Percentiles rank a stretch among this genome's conserved stretches.
Conservation (phyloP, 2,888 invertebrate genomes). For the Molanna angustata region DNA sequence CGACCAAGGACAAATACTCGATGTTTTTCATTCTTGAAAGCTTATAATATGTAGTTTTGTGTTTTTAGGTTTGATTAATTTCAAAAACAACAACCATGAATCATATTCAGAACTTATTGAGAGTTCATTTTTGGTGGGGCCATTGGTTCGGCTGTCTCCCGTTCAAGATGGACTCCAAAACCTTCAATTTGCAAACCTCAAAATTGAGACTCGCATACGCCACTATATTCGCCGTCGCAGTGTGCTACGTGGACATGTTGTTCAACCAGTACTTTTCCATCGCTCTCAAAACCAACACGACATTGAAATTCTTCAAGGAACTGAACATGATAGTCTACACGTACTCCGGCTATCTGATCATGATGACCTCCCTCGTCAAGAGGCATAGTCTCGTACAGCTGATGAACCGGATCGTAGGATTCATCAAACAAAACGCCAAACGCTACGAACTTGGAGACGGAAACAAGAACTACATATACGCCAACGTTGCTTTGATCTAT, state of each 20-base stretch:
- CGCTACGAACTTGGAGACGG: slow-evolving; percentile 15
- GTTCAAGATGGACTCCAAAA: slow-evolving; percentile 10
- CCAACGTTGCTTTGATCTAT: not conserved
- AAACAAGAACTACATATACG: not conserved
- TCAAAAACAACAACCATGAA: too few species aligned
- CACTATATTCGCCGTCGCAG: not conserved
- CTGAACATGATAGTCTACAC: slow-evolving; percentile 6
- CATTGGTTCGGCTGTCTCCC: slow-evolving; percentile 35
- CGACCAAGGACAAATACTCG: too few species aligned
- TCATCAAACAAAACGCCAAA: slow-evolving; percentile 8
- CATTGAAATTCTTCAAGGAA: slow-evolving; percentile 15
- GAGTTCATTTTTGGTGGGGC: slow-evolving; percentile 21
- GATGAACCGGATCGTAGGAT: not conserved
- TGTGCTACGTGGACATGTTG: not conserved
- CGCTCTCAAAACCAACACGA: not conserved
- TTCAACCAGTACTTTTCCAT: not conserved
- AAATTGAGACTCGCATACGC: not conserved
- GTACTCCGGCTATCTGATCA: slow-evolving; percentile 1
- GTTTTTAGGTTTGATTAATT: too few species aligned
- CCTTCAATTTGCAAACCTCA: slow-evolving; percentile 5
- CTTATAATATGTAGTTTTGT: too few species aligned
- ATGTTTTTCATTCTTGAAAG: too few species aligned
- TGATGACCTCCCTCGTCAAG: slow-evolving; percentile 1
- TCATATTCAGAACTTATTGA: slow-evolving; percentile 10
- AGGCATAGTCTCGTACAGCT: slow-evolving; percentile 7